A percentile compares a stretch with the other conserved stretches of the same genome.
These are phyloP conservation scores for Mormyrops boulengeri DNA, from an alignment of 2,797 vertebrate genomes.

Conservation along the genomic window DNA sequence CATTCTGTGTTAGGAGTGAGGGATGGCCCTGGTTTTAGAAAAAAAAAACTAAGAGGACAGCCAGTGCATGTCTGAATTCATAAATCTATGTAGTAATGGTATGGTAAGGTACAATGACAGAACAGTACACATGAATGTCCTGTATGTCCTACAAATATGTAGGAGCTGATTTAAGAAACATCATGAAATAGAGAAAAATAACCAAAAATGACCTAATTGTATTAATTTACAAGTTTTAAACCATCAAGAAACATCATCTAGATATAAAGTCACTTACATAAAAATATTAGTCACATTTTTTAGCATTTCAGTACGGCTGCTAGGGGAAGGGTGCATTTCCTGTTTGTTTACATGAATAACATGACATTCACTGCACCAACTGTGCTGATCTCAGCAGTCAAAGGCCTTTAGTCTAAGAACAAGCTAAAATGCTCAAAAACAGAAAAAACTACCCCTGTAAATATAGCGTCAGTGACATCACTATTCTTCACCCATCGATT, in stretches of 20 bases:
- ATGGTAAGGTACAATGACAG: neutral
- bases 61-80: neutral
- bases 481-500: neutral
- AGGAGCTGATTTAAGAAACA: neutral
- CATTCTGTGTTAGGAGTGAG: neutral
- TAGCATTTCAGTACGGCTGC: neutral
- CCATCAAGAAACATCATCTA: neutral
- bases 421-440: neutral
- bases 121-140: neutral
- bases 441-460: neutral
- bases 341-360: neutral
- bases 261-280: neutral
- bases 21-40: neutral
- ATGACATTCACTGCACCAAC: neutral
- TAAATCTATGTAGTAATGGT: neutral
- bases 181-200: neutral
- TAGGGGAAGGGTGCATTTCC: neutral
- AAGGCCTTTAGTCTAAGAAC: neutral
- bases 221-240: neutral
- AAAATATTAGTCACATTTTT: neutral
- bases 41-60: neutral
- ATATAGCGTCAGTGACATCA: neutral
- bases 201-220: neutral
- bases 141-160: neutral
- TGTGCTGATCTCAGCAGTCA: neutral